Evolutionary conservation across 2,888 invertebrate genomes (phyloP), one percentile per base, ranked within the genome.

Genomic region (Acanthosepion lycidas): DNA sequence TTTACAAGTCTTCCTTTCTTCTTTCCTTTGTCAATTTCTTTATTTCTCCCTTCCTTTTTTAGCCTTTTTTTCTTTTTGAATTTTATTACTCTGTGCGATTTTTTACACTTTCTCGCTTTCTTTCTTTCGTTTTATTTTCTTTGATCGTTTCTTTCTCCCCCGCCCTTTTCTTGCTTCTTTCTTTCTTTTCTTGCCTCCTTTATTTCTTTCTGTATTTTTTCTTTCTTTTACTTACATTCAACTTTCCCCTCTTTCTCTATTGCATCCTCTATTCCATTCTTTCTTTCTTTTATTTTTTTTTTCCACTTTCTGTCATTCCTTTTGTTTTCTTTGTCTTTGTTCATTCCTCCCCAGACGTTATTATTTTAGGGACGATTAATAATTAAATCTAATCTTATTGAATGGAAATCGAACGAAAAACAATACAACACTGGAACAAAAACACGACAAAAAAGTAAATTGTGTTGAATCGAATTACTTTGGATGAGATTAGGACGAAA

Each of bases 361-460:
- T 78, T 78, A 78, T 78, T 78, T 78, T 78, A 78, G 78, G 78
- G 78, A 78, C 78, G 78, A 78, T 78, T 78, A 78, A 78, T 78
- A 78, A 78, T 78, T 78, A 78, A 78, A 78, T 78, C n/a, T 78
- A 78, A 78, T 78, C 78, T 78, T 33, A 78, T 78, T 78, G 78
- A 78, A 78, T 78, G n/a, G n/a, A n/a, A 78, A 78, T 78, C 78
- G 78, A 78, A 78, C n/a, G 78, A 78, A 78, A 78, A 78, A 78
- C 78, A 78, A 78, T 78, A n/a, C 78, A 78, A 78, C n/a, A 78
- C 15, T n/a, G 78, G 18, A 78, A 78, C 15, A n/a, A 78, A 78
- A 78, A 78, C 64, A 78, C n/a, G n/a, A 78, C 78, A 33, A 78
- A n/a, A 78, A 78, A 9, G 78, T n/a, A 78, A 78, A 78, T 78